Evolutionary conservation across 1,140 invertebrate species (phyloP).

Genomic region (Pollicipes pollicipes): DNA sequence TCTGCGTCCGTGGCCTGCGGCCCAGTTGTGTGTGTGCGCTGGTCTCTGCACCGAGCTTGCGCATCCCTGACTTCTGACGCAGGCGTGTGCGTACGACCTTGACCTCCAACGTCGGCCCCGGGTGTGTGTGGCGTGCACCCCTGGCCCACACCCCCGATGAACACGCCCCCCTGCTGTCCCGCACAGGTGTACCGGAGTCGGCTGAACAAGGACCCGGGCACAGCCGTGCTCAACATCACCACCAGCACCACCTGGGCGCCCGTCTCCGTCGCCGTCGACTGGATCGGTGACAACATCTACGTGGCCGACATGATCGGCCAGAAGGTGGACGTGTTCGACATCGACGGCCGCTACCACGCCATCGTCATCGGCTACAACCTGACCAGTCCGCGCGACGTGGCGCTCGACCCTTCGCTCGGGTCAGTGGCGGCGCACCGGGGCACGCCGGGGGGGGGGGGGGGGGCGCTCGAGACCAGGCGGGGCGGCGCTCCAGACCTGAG

Average conservation of each 20-base stretch:
- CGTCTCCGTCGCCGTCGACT: slow-evolving; percentile 82
- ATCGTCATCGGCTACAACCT: slow-evolving; percentile 81
- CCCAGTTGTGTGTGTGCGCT: no score
- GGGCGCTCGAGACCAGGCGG: neutral
- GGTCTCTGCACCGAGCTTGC: no score
- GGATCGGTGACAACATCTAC: slow-evolving; percentile 90
- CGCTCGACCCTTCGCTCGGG: slow-evolving; percentile 20
- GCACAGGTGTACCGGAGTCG: neutral
- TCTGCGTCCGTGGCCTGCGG: no score
- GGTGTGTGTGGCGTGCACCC: no score
- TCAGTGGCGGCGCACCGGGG: neutral
- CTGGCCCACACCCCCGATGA: no score
- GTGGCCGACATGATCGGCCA: slow-evolving; percentile 81
- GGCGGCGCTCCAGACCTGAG: neutral
- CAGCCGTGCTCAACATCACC: neutral
- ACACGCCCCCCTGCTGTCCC: no score
- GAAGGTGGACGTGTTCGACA: slow-evolving; percentile 80
- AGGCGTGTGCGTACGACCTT: no score
- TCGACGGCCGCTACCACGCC: slow-evolving; percentile 61
- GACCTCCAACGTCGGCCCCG: no score
- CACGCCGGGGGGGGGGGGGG: no score
- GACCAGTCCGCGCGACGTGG: slow-evolving; percentile 74
- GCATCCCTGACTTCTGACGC: no score
- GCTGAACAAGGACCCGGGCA: neutral
- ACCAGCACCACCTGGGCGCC: slow-evolving; percentile 45